Evolutionary conservation across 2,113 vertebrate genomes (phyloP).

Genomic region (Ophiodon elongatus): DNA sequence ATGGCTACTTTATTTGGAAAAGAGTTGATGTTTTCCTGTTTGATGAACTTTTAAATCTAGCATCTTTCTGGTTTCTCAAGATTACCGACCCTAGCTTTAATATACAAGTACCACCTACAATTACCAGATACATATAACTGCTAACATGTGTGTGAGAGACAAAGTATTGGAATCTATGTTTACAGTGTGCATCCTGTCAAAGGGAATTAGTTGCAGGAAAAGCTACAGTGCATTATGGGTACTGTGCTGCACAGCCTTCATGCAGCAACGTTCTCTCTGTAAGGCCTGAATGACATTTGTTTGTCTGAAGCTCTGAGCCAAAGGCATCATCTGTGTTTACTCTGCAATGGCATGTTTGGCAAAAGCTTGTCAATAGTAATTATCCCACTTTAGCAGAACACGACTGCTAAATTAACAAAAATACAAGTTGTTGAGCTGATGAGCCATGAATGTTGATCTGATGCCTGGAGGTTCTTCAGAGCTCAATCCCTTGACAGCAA

Average conservation of each 20-base stretch:
- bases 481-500: constrained; percentile 57
- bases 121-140: neutral
- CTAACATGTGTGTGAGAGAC: neutral
- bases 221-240: constrained; percentile 28
- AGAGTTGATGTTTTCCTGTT: no score
- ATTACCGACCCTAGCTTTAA: neutral
- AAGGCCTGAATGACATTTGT: constrained; percentile 67
- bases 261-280: constrained; percentile 23
- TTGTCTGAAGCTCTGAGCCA: constrained; percentile 67
- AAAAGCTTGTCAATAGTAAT: constrained; percentile 78
- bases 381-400: constrained; percentile 70
- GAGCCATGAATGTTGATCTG: constrained; percentile 71
- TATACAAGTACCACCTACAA: neutral
- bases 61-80: neutral
- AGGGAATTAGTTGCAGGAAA: constrained; percentile 39
- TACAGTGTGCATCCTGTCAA: constrained; percentile 21
- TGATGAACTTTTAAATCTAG: no score
- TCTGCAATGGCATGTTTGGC: constrained; percentile 73
- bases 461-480: constrained; percentile 65
- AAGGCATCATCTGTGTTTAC: constrained; percentile 78
- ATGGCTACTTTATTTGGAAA: no score
- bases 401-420: constrained; percentile 73
- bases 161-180: neutral
- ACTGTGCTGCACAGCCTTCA: constrained; percentile 7
- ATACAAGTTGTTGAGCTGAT: constrained; percentile 69